Conservation (phyloP, 2,113 vertebrate genomes). For the Mus musculus region DNA sequence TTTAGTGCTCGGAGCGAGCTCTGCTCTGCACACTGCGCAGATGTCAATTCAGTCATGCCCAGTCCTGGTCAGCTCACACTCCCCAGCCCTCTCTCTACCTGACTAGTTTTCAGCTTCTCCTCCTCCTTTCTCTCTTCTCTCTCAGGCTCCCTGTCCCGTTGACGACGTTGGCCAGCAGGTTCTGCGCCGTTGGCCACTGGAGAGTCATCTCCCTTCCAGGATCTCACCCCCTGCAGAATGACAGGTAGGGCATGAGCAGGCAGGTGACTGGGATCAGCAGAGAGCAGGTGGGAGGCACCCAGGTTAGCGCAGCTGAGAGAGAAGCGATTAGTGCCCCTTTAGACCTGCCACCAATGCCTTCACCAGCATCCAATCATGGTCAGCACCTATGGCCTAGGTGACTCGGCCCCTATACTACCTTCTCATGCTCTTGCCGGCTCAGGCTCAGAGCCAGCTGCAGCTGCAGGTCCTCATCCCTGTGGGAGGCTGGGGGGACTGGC, state of each 20-base stretch:
- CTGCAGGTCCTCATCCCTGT: conserved; percentile 95
- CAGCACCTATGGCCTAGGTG: not conserved
- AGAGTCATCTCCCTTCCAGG: conserved; percentile 92
- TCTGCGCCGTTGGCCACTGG: conserved; percentile 84
- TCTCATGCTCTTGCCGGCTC: conserved; percentile 94
- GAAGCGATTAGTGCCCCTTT: conserved; percentile 59
- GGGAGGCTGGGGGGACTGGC: conserved; percentile 89
- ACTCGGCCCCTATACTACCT: conserved; percentile 88
- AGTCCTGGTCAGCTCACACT: not conserved
- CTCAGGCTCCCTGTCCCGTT: conserved; percentile 84
- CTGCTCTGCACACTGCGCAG: not conserved
- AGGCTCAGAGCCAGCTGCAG: conserved; percentile 95
- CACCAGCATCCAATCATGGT: not conserved
- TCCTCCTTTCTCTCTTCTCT: conserved; percentile 90
- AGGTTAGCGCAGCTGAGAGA: conserved; percentile 57
- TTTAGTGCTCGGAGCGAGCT: not conserved
- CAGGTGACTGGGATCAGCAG: not conserved
- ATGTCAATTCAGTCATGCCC: not conserved
- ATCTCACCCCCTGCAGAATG: conserved; percentile 91
- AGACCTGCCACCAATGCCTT: conserved; percentile 43
- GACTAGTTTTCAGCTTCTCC: conserved; percentile 87
- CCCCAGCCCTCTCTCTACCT: conserved; percentile 78
- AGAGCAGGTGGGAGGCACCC: conserved; percentile 52
- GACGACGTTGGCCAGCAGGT: conserved; percentile 70
- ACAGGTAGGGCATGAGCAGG: not conserved